phyloP scores from a whole-genome alignment of 2,888 invertebrate genomes.

The Drosophila meridionalis region DNA sequence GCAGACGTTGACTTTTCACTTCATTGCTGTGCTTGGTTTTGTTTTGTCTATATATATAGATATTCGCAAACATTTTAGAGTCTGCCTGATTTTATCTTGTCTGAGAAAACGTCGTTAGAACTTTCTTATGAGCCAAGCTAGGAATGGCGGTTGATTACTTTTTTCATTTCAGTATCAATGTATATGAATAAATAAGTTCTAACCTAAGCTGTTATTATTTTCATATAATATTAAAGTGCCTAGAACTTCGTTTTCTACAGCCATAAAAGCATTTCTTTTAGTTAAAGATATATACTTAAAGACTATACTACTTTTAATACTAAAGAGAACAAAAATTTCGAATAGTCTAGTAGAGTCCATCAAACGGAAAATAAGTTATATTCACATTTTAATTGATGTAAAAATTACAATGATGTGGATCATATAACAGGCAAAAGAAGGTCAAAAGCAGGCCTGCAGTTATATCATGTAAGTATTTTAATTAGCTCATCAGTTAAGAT shows the following conservation, averaged over 20 bases:
- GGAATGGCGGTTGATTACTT: neutral
- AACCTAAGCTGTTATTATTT: neutral
- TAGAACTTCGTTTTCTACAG: neutral
- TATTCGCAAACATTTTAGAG: neutral
- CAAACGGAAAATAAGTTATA: too few species aligned
- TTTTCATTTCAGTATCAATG: neutral
- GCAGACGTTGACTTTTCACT: conserved; percentile 25
- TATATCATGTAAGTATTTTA: too few species aligned
- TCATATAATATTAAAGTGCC: neutral
- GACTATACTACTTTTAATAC: neutral
- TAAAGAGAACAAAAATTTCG: neutral
- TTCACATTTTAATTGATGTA: too few species aligned
- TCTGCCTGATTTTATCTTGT: conserved; percentile 3
- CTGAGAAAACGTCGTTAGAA: neutral
- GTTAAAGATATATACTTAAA: neutral
- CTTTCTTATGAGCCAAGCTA: neutral
- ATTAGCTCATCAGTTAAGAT: neutral
- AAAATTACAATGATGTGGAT: too few species aligned
- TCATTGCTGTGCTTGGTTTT: neutral
- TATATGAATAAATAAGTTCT: neutral
- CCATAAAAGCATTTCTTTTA: neutral
- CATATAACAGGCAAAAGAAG: too few species aligned
- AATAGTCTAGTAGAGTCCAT: too few species aligned
- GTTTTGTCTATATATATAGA: neutral
- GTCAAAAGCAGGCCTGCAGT: too few species aligned